These are phyloP conservation scores for Ctenochaetus hawaiiensis DNA, from an alignment of 2,797 vertebrate genomes.

Conservation along the genomic window DNA sequence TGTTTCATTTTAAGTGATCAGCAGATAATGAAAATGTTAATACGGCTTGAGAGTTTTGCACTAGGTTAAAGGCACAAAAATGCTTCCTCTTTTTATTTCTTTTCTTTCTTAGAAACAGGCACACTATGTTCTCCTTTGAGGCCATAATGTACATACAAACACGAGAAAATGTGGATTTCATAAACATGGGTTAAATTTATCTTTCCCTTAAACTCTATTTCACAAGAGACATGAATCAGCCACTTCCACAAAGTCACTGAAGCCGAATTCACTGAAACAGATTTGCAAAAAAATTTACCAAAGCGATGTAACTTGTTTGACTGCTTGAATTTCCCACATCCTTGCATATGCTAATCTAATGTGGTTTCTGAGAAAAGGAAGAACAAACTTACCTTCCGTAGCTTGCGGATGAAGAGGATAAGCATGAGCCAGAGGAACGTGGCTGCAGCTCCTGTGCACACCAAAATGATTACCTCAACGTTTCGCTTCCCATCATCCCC, in stretches of 20 bases:
- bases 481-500: constrained; percentile 91
- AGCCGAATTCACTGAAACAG: constrained; percentile 1
- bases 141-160: constrained; percentile 2
- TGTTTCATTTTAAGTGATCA: constrained; percentile 3
- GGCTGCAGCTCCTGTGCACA: constrained; percentile 92
- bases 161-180: constrained; percentile 46
- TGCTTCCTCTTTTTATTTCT: neutral
- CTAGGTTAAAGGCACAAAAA: neutral
- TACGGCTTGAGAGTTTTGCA: neutral
- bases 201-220: constrained; percentile 35
- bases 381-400: constrained; percentile 89
- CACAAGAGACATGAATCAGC: constrained; percentile 31
- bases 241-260: neutral
- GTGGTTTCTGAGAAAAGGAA: constrained; percentile 16
- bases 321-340: constrained; percentile 1
- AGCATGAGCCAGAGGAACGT: constrained; percentile 97
- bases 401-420: constrained; percentile 93
- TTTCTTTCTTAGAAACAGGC: neutral
- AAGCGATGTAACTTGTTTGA: constrained; percentile 3
- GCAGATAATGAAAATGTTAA: neutral
- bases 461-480: constrained; percentile 93
- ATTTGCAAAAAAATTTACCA: neutral
- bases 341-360: neutral
- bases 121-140: constrained; percentile 37
- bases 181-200: constrained; percentile 44